Conservation (phyloP, 2,888 invertebrate species). For the Aricia artaxerxes region DNA sequence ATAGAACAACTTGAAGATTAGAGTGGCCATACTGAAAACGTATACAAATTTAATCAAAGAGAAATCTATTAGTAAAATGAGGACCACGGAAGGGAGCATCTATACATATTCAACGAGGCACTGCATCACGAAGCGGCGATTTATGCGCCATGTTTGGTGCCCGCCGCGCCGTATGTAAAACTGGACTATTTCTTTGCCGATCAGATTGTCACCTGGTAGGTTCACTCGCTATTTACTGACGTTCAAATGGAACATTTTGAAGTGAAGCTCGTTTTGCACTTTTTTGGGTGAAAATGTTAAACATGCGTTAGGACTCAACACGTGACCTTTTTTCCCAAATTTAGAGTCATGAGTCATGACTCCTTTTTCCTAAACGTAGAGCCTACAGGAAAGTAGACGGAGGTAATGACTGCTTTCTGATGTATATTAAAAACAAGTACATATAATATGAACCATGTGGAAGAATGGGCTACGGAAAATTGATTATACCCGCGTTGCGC, state of each 20-base stretch:
- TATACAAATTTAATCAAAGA: conserved; percentile 81
- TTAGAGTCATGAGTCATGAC: too few species aligned
- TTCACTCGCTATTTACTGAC: conserved; percentile 33
- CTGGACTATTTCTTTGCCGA: conserved; percentile 71
- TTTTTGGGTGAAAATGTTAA: neutral
- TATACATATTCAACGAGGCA: conserved; percentile 80
- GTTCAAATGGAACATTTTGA: neutral
- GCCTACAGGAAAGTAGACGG: too few species aligned
- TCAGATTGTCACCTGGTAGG: conserved; percentile 66
- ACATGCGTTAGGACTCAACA: too few species aligned
- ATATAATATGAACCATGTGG: too few species aligned
- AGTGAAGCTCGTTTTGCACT: neutral
- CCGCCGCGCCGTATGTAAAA: conserved; percentile 76
- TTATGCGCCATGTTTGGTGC: conserved; percentile 76
- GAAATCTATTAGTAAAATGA: conserved; percentile 81
- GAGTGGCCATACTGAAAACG: conserved; percentile 74
- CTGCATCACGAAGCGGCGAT: conserved; percentile 79
- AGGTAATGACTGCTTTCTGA: too few species aligned
- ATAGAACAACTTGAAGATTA: conserved; percentile 55
- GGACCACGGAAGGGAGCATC: conserved; percentile 80
- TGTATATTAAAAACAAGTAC: too few species aligned
- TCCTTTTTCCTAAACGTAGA: too few species aligned
- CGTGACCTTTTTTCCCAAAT: too few species aligned
- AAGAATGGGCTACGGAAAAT: too few species aligned
- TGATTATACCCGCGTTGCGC: too few species aligned